Evolutionary conservation across 92 coral and sea anemone genomes (phyloP), one percentile per base, ranked within the genome.

Genomic region (Epizoanthus ramosus): DNA sequence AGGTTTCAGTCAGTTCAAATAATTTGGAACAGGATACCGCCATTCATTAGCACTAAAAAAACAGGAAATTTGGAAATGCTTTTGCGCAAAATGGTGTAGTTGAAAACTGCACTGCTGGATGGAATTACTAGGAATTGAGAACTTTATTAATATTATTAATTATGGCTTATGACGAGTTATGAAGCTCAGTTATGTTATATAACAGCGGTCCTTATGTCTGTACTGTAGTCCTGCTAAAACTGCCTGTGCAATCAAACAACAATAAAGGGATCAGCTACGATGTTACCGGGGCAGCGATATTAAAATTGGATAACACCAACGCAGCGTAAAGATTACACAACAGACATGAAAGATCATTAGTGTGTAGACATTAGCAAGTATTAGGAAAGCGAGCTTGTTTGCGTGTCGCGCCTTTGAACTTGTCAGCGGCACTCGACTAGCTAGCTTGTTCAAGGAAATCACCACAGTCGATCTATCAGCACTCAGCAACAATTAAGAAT

Each of bases 401-500:
- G 71, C 47, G 65, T 77, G 82, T 63, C 45, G 56, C 39, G 41
- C 57, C 81, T 76, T 59, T 76, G 56, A 76, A 60, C 69, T 60
- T 77, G 70, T 77, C 82, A 77, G 57, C 82, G 63, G 47, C 22
- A 3, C 82, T 61, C 43, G 39, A 61, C 17, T 57, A 18, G 43
- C 57, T 69, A 12, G 63, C 71, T 39, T 59, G 81, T 61, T 77
- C 69, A 9, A 41, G 66, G 52, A 61, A 77, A 77, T 69, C 23
- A 57, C 43, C 59, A 39, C 59, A 41, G 35, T 63, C 21, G 41
- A 77, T 61, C 82, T 60, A 69, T 77, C 82, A 77, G 57, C 82
- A 77, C 82, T 63, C 82, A 77, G 82, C 71, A 37, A 53, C 37
- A 77, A 77, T 43, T 61, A 77, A 22, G 28, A 61, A 22, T 77